Conservation (phyloP, 2,888 invertebrate genomes). For the Cantharis rufa region DNA sequence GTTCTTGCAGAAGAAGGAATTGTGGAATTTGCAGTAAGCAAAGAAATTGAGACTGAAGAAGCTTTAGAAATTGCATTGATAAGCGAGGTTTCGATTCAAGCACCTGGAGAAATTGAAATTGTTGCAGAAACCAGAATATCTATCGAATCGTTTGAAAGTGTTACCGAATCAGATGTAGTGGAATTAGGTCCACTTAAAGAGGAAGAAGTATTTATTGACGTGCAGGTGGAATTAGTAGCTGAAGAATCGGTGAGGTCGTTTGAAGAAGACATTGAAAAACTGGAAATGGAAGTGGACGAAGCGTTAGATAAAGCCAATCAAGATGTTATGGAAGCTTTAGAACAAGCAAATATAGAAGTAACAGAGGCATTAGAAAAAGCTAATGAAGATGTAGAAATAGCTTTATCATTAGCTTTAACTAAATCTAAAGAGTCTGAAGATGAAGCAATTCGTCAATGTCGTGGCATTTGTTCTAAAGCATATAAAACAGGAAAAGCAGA, state of each 20-base stretch:
- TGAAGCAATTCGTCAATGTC: background rate
- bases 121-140: background rate
- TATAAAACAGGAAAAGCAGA: too few relatives aligned
- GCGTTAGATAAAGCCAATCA: conserved; percentile 13
- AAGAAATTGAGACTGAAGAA: background rate
- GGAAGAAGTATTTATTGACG: background rate
- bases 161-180: background rate
- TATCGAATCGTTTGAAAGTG: background rate
- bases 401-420: background rate
- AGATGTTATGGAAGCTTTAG: conserved; percentile 11
- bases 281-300: conserved; percentile 5
- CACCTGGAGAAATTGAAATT: conserved; percentile 1
- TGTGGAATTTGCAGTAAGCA: background rate
- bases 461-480: too few relatives aligned
- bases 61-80: background rate
- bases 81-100: background rate
- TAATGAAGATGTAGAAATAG: conserved; percentile 10
- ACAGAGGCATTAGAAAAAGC: conserved; percentile 12
- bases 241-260: background rate
- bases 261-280: conserved; percentile 1
- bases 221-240: background rate
- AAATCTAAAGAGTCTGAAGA: background rate
- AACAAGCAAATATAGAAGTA: conserved; percentile 13
- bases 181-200: background rate
- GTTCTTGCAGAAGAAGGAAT: background rate